phyloP scores from a whole-genome alignment of 1,140 invertebrate species.

The Maconellicoccus hirsutus region DNA sequence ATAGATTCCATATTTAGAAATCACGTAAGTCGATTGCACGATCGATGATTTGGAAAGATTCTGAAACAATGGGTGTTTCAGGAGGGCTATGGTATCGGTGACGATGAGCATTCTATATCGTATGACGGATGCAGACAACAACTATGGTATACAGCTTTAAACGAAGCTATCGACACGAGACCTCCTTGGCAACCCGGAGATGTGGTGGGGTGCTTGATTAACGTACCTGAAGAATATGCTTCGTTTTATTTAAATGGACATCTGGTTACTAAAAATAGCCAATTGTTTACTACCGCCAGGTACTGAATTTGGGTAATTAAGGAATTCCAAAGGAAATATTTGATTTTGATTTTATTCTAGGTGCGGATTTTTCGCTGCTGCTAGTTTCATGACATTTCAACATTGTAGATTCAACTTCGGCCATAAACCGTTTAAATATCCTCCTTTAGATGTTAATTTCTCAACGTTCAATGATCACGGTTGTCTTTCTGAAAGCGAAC shows the following conservation, averaged over 20 bases:
- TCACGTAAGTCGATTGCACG: conserved; percentile 50
- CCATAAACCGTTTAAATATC: conserved; percentile 61
- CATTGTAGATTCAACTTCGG: conserved; percentile 93
- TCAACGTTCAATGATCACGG: conserved; percentile 67
- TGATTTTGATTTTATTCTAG: conserved; percentile 42
- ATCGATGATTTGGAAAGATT: background rate
- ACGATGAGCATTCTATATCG: conserved; percentile 78
- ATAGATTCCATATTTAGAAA: conserved; percentile 86
- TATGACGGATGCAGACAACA: conserved; percentile 85
- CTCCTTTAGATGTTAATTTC: conserved; percentile 53
- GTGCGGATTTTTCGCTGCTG: conserved; percentile 80
- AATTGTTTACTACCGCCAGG: conserved; percentile 68
- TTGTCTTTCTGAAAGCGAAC: conserved; percentile 53
- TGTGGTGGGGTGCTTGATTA: conserved; percentile 70
- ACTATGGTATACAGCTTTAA: conserved; percentile 78
- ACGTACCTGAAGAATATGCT: conserved; percentile 48
- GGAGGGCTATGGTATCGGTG: conserved; percentile 93
- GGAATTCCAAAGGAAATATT: conserved; percentile 44
- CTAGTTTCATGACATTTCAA: conserved; percentile 92
- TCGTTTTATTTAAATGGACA: conserved; percentile 75
- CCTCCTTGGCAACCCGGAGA: conserved; percentile 70
- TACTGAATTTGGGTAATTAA: conserved; percentile 35
- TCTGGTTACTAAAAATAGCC: conserved; percentile 50
- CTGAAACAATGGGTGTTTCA: conserved; percentile 38
- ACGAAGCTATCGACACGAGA: conserved; percentile 48